Evolutionary conservation across 1,140 invertebrate species (phyloP), one percentile per base, ranked within the genome.

Genomic region (Scaptomyza montana): DNA sequence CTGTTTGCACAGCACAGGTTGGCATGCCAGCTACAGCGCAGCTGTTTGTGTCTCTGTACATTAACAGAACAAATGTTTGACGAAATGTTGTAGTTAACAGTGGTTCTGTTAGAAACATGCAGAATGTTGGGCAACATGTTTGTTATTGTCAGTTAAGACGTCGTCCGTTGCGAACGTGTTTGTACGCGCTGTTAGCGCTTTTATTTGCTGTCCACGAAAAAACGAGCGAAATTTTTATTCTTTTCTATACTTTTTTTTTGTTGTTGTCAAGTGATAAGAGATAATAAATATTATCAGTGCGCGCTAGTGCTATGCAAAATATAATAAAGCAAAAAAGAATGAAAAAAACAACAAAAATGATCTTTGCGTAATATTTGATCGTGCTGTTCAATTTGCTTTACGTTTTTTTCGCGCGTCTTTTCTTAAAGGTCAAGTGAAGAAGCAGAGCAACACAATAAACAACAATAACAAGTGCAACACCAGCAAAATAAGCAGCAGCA

Each of bases 251-350:
- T 56, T 62, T 60, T 73, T 60, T 57, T 50, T 51, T 50, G 41
- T 72, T 71, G 47, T 55, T 69, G 33, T 46, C 21, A 62, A 69
- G 49, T 69, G 67, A 69, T 63, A 69, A 55, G 66, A 10, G 49
- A 61, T 43, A 41, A 51, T 50, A 28, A n/a, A 2, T 19, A 46
- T 55, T 47, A 47, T 39, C 41, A 60, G 25, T 54, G 55, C 5
- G 33, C 1, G 33, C n/a, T n/a, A 10, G 66, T 67, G 50, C 55
- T 67, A 68, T 61, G 64, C 25, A 73, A 72, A 43, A 67, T 28
- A 5, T 25, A 33, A 6, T 5, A 9, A 33, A 33, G 4, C 5
- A 2, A 12, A 53, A 21, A 28, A 50, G 6, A 45, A 41, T 6
- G 33, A 25, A 36, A 59, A 56, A 16, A 47, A 49, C 4, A 50